Conservation (phyloP, 2,888 invertebrate species). For the Taphrorychus bicolor region DNA sequence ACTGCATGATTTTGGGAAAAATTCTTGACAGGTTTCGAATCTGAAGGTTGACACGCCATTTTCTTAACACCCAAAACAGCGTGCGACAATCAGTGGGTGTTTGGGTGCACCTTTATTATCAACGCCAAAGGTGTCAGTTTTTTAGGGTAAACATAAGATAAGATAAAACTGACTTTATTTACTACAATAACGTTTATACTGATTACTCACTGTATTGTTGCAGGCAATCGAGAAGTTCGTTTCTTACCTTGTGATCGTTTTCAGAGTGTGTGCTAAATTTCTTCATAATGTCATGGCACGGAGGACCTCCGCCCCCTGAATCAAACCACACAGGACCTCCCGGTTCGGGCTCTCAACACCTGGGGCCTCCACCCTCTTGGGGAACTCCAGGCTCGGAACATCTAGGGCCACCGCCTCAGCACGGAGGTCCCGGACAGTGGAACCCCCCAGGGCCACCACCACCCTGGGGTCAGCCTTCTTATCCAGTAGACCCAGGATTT, state of each 20-base stretch:
- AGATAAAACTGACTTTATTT: background rate
- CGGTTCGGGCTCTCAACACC: background rate
- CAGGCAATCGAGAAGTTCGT: no score
- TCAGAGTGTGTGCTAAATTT: no score
- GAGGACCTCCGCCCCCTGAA: background rate
- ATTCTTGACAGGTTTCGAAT: background rate
- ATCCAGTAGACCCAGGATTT: background rate
- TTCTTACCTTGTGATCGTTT: no score
- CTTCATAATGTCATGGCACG: background rate
- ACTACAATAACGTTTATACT: background rate
- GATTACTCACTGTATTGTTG: background rate
- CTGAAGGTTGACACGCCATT: background rate
- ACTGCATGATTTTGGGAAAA: constrained; percentile 6
- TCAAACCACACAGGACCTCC: background rate
- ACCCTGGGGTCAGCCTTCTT: background rate
- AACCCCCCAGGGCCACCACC: constrained; percentile 2
- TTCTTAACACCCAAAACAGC: no score
- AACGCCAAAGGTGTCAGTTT: background rate
- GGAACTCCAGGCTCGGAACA: no score
- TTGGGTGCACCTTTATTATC: background rate
- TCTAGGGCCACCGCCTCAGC: background rate
- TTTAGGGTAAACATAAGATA: background rate
- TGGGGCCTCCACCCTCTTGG: background rate
- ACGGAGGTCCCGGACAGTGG: no score
- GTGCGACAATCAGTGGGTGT: no score